phyloP scores from a whole-genome alignment of 1,140 invertebrate genomes.

The Pogonomyrmex californicus region DNA sequence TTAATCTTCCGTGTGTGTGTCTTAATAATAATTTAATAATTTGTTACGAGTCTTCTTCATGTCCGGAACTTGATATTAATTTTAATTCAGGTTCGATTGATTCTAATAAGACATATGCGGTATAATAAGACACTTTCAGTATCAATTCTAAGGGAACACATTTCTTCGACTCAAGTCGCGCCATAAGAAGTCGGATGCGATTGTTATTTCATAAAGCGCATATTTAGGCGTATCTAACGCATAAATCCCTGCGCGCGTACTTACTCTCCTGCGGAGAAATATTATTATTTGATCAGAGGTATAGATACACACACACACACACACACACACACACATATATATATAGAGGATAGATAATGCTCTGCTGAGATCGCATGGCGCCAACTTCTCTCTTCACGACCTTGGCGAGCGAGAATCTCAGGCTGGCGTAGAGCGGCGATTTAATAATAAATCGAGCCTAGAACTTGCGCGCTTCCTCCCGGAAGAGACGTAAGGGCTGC shows the following conservation, averaged over 20 bases:
- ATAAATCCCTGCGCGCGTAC: constrained; percentile 69
- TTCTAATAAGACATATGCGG: not conserved
- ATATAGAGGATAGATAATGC: not conserved
- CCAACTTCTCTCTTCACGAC: constrained; percentile 63
- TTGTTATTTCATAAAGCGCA: constrained; percentile 58
- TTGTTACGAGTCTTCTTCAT: not conserved
- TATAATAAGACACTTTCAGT: no score
- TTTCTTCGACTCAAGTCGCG: not conserved
- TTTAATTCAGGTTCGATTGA: not conserved
- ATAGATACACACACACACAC: not conserved
- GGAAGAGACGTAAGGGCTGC: constrained; percentile 69
- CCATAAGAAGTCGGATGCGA: constrained; percentile 25
- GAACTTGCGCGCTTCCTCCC: constrained; percentile 84
- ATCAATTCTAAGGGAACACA: not conserved
- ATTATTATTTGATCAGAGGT: constrained; percentile 68
- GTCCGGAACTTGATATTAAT: not conserved
- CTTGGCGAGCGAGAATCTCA: constrained; percentile 62
- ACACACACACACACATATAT: not conserved
- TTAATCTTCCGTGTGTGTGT: not conserved
- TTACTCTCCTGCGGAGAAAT: constrained; percentile 67
- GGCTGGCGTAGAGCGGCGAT: constrained; percentile 63
- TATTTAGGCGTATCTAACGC: constrained; percentile 66
- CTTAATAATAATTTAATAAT: not conserved
- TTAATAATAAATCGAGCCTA: constrained; percentile 85
- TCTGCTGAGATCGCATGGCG: constrained; percentile 63